phyloP scores from a whole-genome alignment of 2,797 vertebrate genomes.

The Propithecus deckenii region DNA sequence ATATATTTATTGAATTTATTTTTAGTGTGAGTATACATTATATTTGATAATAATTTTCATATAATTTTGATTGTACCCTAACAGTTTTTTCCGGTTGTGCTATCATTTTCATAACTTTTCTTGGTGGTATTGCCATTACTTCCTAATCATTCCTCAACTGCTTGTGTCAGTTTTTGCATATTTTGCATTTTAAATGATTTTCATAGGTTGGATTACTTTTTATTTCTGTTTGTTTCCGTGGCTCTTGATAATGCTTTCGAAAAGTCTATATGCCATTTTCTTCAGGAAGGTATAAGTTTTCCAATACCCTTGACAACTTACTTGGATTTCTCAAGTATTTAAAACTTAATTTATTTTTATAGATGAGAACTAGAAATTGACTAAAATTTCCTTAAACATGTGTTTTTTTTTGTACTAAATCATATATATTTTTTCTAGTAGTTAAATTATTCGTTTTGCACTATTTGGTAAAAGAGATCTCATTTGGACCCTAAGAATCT shows the following conservation, averaged over 20 bases:
- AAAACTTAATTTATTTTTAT: conserved; percentile 4
- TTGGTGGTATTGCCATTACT: background rate
- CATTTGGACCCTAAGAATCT: conserved; percentile 22
- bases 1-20: background rate
- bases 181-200: conserved; percentile 34
- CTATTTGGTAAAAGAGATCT: conserved; percentile 21
- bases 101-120: background rate
- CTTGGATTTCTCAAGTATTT: conserved; percentile 16
- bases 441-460: background rate
- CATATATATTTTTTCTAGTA: background rate
- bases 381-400: background rate
- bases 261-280: background rate
- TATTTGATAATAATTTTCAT: background rate
- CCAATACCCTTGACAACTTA: background rate
- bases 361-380: conserved; percentile 5
- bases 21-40: background rate
- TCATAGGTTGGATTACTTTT: background rate
- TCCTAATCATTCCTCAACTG: background rate
- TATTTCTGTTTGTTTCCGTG: background rate
- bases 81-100: background rate
- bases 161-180: background rate
- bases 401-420: conserved; percentile 19
- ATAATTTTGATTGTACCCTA: background rate
- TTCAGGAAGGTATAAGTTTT: background rate
- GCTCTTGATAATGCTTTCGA: background rate